Evolutionary conservation across 2,797 vertebrate species (phyloP).

Genomic region (Podarcis lilfordi): DNA sequence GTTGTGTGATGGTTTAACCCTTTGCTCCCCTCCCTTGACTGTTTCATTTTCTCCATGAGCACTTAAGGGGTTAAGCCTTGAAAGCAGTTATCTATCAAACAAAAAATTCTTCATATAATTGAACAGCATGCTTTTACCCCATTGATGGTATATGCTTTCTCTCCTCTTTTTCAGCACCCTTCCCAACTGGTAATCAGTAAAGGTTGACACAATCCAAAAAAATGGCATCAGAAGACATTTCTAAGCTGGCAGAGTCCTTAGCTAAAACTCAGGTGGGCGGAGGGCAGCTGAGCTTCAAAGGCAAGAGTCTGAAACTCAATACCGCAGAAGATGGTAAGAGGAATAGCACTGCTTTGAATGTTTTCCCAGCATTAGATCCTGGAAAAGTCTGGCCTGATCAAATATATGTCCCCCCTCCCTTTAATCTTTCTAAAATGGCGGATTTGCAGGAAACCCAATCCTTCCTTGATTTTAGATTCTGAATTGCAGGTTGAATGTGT

Average conservation of each 20-base stretch:
- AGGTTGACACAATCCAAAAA: slow-evolving; percentile 49
- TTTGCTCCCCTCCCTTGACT: background rate
- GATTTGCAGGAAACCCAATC: background rate
- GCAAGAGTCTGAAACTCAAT: slow-evolving; percentile 92
- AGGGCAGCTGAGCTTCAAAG: slow-evolving; percentile 95
- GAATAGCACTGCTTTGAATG: slow-evolving; percentile 8
- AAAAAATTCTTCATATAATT: background rate
- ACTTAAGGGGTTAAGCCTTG: background rate
- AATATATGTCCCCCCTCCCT: background rate
- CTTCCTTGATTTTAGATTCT: background rate
- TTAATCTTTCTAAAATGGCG: background rate
- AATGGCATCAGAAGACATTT: slow-evolving; percentile 94
- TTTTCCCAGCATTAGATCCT: background rate
- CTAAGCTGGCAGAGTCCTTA: slow-evolving; percentile 88
- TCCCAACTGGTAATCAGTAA: slow-evolving; percentile 36
- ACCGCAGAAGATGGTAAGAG: slow-evolving; percentile 90
- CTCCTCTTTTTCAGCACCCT: background rate
- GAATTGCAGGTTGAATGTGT: background rate
- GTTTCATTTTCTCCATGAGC: background rate
- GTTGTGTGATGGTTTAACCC: background rate
- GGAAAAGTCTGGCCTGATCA: background rate
- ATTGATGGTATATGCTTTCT: background rate
- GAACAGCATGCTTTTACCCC: background rate
- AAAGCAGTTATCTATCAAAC: background rate
- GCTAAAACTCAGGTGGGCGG: slow-evolving; percentile 90